phyloP scores from a whole-genome alignment of 1,140 invertebrate genomes.

The Cydia strobilella region DNA sequence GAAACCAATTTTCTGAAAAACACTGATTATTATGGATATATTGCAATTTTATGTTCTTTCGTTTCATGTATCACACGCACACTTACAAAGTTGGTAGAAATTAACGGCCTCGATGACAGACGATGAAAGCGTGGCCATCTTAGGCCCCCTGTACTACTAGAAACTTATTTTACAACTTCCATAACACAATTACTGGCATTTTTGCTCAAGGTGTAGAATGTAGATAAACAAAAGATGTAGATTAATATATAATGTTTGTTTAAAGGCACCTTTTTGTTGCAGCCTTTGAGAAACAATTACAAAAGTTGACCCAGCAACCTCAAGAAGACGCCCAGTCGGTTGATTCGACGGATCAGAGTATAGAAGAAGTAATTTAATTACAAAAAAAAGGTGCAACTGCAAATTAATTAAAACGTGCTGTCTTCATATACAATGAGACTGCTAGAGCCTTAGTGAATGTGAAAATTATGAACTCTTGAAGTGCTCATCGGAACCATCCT shows the following conservation, averaged over 20 bases:
- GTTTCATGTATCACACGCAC: too few relatives aligned
- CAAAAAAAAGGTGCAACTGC: background rate
- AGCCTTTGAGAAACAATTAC: constrained; percentile 63
- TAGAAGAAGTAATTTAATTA: constrained; percentile 65
- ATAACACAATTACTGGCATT: too few relatives aligned
- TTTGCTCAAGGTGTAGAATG: too few relatives aligned
- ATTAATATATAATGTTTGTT: background rate
- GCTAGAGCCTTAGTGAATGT: background rate
- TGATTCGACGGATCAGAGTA: constrained; percentile 67
- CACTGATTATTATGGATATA: too few relatives aligned
- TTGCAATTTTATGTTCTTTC: too few relatives aligned
- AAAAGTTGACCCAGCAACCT: constrained; percentile 51
- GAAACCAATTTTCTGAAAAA: too few relatives aligned
- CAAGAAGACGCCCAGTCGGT: constrained; percentile 50
- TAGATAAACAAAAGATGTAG: too few relatives aligned
- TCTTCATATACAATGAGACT: background rate
- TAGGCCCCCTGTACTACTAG: too few relatives aligned
- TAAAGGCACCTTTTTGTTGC: constrained; percentile 32
- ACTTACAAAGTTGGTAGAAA: too few relatives aligned
- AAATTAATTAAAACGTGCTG: background rate
- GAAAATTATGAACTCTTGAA: background rate
- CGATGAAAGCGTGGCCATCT: too few relatives aligned
- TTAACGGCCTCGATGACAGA: too few relatives aligned
- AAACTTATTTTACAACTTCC: too few relatives aligned
- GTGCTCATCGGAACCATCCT: background rate